Percentiles rank a stretch among this genome's conserved stretches.
Conservation (phyloP, 2,113 vertebrate genomes). For the Madoqua kirkii region DNA sequence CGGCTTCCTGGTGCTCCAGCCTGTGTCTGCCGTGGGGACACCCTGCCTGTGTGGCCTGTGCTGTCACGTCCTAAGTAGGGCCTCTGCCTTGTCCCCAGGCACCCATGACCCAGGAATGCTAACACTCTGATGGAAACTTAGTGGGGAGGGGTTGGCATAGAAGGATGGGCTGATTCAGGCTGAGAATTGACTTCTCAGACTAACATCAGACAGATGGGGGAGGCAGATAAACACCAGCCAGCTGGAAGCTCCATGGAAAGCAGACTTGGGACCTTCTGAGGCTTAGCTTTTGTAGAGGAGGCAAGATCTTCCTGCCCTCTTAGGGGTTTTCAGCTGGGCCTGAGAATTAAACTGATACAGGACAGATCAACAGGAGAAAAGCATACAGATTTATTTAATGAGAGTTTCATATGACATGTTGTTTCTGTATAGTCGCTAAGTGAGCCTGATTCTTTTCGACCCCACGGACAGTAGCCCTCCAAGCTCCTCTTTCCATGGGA, state of each 20-base stretch:
- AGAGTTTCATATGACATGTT: not conserved
- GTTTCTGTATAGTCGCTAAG: not conserved
- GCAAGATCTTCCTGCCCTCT: not conserved
- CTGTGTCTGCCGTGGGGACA: not conserved
- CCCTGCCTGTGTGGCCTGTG: not conserved
- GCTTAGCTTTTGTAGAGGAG: not conserved
- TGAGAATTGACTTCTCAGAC: slow-evolving; percentile 70
- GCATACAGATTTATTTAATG: not conserved
- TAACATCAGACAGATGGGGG: not conserved
- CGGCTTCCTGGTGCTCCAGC: not conserved
- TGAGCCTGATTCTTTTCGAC: not conserved
- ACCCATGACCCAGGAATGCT: slow-evolving; percentile 67
- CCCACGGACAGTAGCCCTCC: not conserved
- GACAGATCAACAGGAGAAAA: not conserved
- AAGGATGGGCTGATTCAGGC: slow-evolving; percentile 71
- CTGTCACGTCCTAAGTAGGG: not conserved
- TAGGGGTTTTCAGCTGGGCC: not conserved
- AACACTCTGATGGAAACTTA: slow-evolving; percentile 62
- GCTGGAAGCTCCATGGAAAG: not conserved
- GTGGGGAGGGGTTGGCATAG: slow-evolving; percentile 65
- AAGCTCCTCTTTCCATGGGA: not conserved
- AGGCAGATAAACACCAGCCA: not conserved
- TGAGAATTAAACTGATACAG: not conserved
- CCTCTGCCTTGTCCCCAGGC: slow-evolving; percentile 72
- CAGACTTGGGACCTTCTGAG: not conserved